Conservation (phyloP, 1,140 invertebrate genomes). For the Dinoponera quadriceps region DNA sequence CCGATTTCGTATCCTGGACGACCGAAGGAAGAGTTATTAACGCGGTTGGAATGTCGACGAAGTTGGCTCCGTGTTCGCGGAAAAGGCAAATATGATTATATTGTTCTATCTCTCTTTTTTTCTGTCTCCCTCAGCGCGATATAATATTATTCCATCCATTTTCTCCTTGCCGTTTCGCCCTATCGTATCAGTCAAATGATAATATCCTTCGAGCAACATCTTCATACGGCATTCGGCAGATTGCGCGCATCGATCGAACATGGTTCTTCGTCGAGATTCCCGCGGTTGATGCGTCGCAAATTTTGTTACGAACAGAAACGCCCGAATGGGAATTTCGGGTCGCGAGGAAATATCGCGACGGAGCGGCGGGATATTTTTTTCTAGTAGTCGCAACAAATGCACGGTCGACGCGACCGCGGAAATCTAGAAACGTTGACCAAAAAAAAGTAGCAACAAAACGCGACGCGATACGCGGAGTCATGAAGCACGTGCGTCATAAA, state of each 20-base stretch:
- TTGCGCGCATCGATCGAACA: slow-evolving; percentile 19
- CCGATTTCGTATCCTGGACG: not conserved
- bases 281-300: too few relatives aligned
- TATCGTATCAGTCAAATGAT: slow-evolving; percentile 45
- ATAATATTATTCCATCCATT: slow-evolving; percentile 50
- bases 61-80: slow-evolving; percentile 20
- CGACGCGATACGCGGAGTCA: slow-evolving; percentile 10
- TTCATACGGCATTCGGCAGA: slow-evolving; percentile 4
- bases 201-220: slow-evolving; percentile 46
- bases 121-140: not conserved
- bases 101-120: slow-evolving; percentile 7
- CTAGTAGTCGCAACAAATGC: not conserved
- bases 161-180: slow-evolving; percentile 16
- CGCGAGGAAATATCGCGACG: not conserved
- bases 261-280: not conserved
- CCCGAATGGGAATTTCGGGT: not conserved
- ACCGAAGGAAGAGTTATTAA: slow-evolving; percentile 26
- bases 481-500: slow-evolving; percentile 46
- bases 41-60: not conserved
- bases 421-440: slow-evolving; percentile 27
- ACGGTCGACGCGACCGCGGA: not conserved
- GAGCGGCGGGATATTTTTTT: slow-evolving; percentile 14
- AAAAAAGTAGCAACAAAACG: slow-evolving; percentile 16
- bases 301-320: too few relatives aligned
- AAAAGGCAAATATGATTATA: slow-evolving; percentile 55